Base-by-base conservation (phyloP, 2,113 vertebrate genomes). In the Sinocyclocheilus rhinocerous region DNA sequence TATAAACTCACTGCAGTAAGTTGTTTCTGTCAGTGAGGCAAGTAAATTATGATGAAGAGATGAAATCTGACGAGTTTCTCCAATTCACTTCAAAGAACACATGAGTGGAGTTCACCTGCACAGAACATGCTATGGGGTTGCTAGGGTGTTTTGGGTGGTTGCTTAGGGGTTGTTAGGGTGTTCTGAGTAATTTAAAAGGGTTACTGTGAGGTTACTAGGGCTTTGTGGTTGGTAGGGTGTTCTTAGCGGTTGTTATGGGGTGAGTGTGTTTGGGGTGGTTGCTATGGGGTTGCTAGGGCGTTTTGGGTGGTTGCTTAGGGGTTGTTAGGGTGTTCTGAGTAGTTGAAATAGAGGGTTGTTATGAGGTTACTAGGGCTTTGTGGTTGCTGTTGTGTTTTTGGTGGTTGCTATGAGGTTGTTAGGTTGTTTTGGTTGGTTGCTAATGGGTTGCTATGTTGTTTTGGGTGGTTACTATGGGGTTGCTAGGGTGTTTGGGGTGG, bases 21-120 rank as follows among this genome's bases (percentile, higher is more conserved):
- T 45, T 2, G 4, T 75, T 75, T 75, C 70, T 75, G 70, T 75
- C 39, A n/a, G 36, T 15, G 70, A 2, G 11, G 13, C 70, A 45
- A 45, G 42, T 75, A 75, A 75, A 75, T 75, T 75, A 75, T 75
- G 70, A 75, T 45, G 22, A 45, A 75, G 20, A 45, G 70, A 45
- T 45, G 70, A n/a, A 45, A 45, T 45, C 36, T n/a, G 70, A 73
- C 0, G 36, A 73, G 36, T 13, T 72, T 73, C 36, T 73, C 15
- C 4, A 73, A n/a, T 24, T 45, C 22, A 75, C 10, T 45, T 45
- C 70, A 24, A 61, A 61, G 8, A 55, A 55, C 52, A 55, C 52
- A 16, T 42, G 42, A 55, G 52, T 55, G 50, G 50, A 15, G 50
- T 42, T 42, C 42, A 42, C 42, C 42, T 42, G 42, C 42, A 42